Percentiles rank a stretch among this genome's conserved stretches.
phyloP scores from a whole-genome alignment of 1,140 invertebrate species.

The Brachionus rotundiformis region DNA sequence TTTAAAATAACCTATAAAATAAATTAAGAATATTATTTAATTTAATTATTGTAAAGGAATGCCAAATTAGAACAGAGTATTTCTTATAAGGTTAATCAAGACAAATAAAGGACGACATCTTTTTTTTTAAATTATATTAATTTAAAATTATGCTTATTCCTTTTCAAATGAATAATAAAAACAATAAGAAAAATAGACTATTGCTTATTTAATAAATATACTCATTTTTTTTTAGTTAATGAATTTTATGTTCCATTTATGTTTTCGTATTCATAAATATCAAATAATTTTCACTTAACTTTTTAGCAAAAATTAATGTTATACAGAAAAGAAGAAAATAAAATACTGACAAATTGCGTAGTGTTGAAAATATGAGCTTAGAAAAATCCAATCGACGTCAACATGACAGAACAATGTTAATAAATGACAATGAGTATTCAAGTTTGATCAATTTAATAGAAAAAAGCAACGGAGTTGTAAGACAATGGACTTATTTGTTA shows the following conservation, averaged over 20 bases:
- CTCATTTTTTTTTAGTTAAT: neutral
- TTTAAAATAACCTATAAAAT: no score
- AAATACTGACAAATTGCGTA: neutral
- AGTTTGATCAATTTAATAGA: slow-evolving; percentile 1
- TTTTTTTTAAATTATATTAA: neutral
- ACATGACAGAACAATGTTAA: slow-evolving; percentile 1
- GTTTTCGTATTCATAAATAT: neutral
- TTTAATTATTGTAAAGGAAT: no score
- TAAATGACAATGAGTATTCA: slow-evolving; percentile 14
- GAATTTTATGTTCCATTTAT: neutral
- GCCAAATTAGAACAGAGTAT: no score
- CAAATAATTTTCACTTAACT: neutral
- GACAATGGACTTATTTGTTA: neutral
- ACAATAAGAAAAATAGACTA: neutral
- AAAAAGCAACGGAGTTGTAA: slow-evolving; percentile 22
- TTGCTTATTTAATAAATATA: neutral
- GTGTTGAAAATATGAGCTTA: neutral
- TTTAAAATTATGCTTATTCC: neutral
- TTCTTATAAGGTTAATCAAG: neutral
- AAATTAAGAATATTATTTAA: no score
- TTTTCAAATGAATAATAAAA: neutral
- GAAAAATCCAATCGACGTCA: slow-evolving; percentile 6
- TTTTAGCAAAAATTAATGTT: neutral
- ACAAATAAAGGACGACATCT: neutral
- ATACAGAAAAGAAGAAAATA: neutral